Base-by-base conservation (phyloP, 64 coral and sea anemone genomes). In the Anthopleura sola region DNA sequence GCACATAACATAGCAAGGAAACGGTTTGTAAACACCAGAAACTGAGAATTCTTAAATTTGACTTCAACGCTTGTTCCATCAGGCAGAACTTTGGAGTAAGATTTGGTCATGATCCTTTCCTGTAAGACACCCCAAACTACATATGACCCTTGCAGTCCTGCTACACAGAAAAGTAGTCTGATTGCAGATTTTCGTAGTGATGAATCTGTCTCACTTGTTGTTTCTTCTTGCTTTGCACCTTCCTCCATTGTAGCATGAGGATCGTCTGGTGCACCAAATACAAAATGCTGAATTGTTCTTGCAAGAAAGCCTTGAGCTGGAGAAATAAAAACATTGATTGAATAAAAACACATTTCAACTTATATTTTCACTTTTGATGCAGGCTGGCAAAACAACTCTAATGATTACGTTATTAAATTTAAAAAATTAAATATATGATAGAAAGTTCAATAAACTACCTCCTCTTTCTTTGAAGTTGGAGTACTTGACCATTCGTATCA, bases 71-170 rank as follows among this genome's bases (percentile, higher is more conserved):
- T 76, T 75, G 92, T 87, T 10, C 97, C 97, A 87, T 95, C 93
- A 36, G 90, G 20, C 8, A 60, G 57, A 31, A 77, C n/a, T 75
- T 99, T 89, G 31, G 82, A 26, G 86, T 95, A 99, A 1, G 55
- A 80, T 34, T n/a, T 64, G 80, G 97, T 99, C 97, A 99, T 91
- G 19, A 99, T 92, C 21, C 92, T 84, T 78, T 99, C 97, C n/a
- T 99, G 97, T 48, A 99, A 49, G 37, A 99, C 90, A 40, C 97
- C 97, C 97, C 97, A 99, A 4, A 92, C 92, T 31, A 99, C 87
- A 50, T 99, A 99, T 0, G 97, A 92, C 19, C 91, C 55, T 85
- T 95, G 62, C 16, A 91, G 53, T 47, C 89, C 89, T 62, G 24
- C 58, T 21, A 85, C 89, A 82, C 89, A 91, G 40, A 91, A 49